Base-by-base conservation (phyloP, 2,113 vertebrate genomes). In the Telmatochromis sp. region DNA sequence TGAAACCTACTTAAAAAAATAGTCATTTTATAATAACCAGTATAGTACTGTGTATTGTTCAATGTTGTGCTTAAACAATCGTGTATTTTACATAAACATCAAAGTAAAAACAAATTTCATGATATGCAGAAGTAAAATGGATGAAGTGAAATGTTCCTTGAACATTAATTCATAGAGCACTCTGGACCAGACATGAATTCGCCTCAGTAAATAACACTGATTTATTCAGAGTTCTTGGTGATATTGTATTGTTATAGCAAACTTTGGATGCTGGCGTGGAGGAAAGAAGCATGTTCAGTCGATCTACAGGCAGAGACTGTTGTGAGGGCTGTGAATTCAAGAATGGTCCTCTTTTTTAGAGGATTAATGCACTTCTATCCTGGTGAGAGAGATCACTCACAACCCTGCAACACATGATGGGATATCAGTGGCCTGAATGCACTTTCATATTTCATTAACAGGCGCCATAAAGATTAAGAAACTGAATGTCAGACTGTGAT, bases 341-440 rank as follows among this genome's bases (percentile, higher is more conserved):
- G 85, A 96, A 96, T 91, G 81, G 81, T 75, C n/a, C 84, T 85
- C 37, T 95, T 96, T 92, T 96, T 94, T 82, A 14, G 33, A 85
- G 89, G 95, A 95, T 95, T 95, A 94, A 26, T 65, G 42, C n/a
- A 58, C 83, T 65, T 90, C 57, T 86, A 58, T 83, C 82, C 68
- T 82, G 75, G 37, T 63, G 83, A 60, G 51, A 83, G 83, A 65
- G 37, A 68, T 65, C 88, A 47, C 26, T 55, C 28, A 19, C 5
- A 14, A 83, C 47, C 11, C 45, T 9, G 42, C 40, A 33, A 58
- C 51, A 70, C 42, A 55, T n/a, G 58, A 75, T 4, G 8, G 35
- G 17, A 86, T 40, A n/a, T 63, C 47, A 42, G 47, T 73, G 49
- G 26, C 80, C 75, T 49, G 49, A 31, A 53, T 37, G 60, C 21